Percentiles rank a stretch among this genome's conserved stretches.
These are phyloP conservation scores for Leptinotarsa texana DNA, from an alignment of 1,140 invertebrate genomes.

Conservation along the genomic window DNA sequence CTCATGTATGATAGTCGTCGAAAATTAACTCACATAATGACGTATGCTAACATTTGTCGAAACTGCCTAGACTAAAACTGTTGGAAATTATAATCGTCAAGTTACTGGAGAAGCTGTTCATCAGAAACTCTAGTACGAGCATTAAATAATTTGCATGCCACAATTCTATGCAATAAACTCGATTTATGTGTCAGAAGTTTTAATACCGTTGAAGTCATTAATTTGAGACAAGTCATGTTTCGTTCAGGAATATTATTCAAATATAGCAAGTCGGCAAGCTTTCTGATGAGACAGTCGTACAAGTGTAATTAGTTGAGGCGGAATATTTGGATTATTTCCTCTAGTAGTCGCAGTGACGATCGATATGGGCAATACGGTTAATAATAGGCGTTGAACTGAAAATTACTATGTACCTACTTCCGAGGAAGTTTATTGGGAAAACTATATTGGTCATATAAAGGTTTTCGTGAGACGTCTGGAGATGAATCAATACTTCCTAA, in stretches of 20 bases:
- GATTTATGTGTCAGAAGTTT: conserved; percentile 8
- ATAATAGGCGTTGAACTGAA: no score
- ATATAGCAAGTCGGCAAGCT: neutral
- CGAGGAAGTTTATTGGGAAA: no score
- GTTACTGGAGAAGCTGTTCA: neutral
- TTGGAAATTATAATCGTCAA: neutral
- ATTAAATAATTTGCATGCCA: conserved; percentile 6
- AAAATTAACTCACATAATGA: no score
- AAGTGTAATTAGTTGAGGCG: conserved; percentile 1
- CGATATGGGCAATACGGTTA: neutral
- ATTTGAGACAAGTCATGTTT: neutral
- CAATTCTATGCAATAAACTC: conserved; percentile 3
- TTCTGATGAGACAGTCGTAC: neutral
- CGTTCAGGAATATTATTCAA: conserved; percentile 3
- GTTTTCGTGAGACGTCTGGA: no score
- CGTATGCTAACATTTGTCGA: no score
- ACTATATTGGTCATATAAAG: no score
- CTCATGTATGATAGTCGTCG: no score
- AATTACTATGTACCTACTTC: no score
- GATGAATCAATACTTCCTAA: no score
- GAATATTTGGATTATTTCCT: neutral
- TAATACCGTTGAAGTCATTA: conserved; percentile 1
- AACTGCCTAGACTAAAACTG: neutral
- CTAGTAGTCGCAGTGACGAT: neutral
- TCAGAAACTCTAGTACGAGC: conserved; percentile 1